Evolutionary conservation across 2,797 vertebrate genomes (phyloP), one percentile per base, ranked within the genome.

Genomic region (Acridotheres tristis): DNA sequence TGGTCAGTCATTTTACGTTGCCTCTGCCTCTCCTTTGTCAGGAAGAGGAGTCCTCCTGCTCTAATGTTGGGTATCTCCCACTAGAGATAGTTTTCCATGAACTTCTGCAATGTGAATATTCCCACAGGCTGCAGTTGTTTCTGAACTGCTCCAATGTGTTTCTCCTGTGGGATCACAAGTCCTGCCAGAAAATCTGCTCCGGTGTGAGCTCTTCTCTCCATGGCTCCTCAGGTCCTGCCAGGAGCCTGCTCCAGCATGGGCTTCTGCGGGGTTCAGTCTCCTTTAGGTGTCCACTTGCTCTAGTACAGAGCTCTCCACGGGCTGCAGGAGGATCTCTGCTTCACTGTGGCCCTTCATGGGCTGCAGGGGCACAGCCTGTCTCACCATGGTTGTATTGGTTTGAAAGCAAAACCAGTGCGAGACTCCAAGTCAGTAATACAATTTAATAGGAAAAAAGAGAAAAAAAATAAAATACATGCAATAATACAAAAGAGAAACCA

Each of bases 1-100:
- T 19, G 16, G 10, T 58, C 7, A 19, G 15, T 26, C 29, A 45
- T 65, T 23, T 58, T 15, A 34, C 0, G 0, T 18, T 45, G 17
- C n/a, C 11, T 51, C n/a, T 40, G 14, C 14, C 14, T 57, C 6
- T 45, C 8, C 25, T 54, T 42, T 48, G 13, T 65, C 45, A 63
- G 38, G 7, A 16, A 16, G 5, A 40, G 5, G 15, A 58, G 29
- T 18, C 12, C 30, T 9, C 4, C 4, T n/a, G 2, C 8, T 30
- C 10, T 38, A 40, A 10, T 26, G 2, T 15, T 51, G 16, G 11
- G 14, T 40, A 5, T 12, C 17, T 51, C 8, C 6, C 20, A 58
- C 14, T 11, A 21, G 29, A 63, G 20, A 26, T 11, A 45, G 10
- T 76, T 15, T 27, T 71, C 21, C 29, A 50, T 26, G 20, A 58